Percentiles rank a stretch among this genome's conserved stretches.
phyloP scores from a whole-genome alignment of 92 coral and sea anemone species.

The Paragorgia papillata region DNA sequence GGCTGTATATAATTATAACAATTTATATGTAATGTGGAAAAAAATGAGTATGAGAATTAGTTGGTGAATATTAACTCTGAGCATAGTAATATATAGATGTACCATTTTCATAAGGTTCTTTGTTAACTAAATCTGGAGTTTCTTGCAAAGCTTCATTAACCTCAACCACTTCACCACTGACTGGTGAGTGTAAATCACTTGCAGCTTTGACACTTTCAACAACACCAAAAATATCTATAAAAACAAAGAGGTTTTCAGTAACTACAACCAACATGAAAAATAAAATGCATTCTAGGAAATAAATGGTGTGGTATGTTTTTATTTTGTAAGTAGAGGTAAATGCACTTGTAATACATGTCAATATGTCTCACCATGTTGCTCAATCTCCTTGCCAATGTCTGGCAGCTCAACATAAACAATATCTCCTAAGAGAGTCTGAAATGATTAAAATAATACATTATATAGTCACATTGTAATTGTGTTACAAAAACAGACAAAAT shows the following conservation, averaged over 20 bases:
- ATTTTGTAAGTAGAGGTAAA: too few relatives aligned
- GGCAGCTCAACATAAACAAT: slow-evolving; percentile 94
- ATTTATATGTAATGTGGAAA: too few relatives aligned
- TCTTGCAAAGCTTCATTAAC: slow-evolving; percentile 63
- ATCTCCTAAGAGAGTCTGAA: slow-evolving; percentile 83
- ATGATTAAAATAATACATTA: slow-evolving; percentile 6
- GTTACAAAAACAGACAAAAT: too few relatives aligned
- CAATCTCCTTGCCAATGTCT: slow-evolving; percentile 64
- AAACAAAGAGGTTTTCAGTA: neutral
- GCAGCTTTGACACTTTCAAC: slow-evolving; percentile 98
- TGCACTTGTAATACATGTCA: too few relatives aligned
- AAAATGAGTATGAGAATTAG: too few relatives aligned
- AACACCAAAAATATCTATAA: slow-evolving; percentile 78
- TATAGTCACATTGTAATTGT: too few relatives aligned
- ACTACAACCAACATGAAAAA: too few relatives aligned
- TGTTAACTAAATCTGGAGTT: slow-evolving; percentile 76
- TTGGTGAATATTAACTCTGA: too few relatives aligned
- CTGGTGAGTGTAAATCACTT: slow-evolving; percentile 81
- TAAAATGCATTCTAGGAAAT: too few relatives aligned
- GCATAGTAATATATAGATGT: too few relatives aligned
- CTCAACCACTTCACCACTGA: slow-evolving; percentile 67
- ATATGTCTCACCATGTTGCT: slow-evolving; percentile 63
- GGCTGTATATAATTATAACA: too few relatives aligned
- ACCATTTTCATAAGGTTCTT: slow-evolving; percentile 86
- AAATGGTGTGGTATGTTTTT: too few relatives aligned